Percentiles rank a stretch among this genome's conserved stretches.
Conservation (phyloP, 2,888 invertebrate genomes). For the Magallana nippona region DNA sequence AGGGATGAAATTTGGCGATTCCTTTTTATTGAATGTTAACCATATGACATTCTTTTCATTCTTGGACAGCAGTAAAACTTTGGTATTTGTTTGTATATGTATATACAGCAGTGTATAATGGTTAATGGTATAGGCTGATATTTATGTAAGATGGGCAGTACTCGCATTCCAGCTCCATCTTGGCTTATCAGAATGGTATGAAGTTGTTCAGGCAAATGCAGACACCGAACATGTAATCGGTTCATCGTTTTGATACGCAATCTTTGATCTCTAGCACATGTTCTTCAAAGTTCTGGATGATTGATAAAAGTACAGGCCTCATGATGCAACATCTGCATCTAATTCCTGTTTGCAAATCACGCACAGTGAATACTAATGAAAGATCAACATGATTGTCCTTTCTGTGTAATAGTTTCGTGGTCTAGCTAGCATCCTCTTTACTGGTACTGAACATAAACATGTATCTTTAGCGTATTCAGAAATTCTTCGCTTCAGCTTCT, state of each 20-base stretch:
- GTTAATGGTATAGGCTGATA: constrained; percentile 8
- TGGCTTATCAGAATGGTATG: neutral
- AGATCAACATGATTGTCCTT: constrained; percentile 1
- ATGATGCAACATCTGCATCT: neutral
- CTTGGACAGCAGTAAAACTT: neutral
- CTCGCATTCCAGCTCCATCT: neutral
- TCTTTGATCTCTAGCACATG: constrained; percentile 11
- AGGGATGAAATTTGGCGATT: neutral
- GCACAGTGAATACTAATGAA: neutral
- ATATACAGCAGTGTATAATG: neutral
- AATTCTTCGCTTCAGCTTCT: neutral
- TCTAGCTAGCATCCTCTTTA: neutral
- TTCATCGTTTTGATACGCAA: neutral
- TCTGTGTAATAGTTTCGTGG: neutral
- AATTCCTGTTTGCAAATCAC: constrained; percentile 7
- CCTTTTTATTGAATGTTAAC: neutral
- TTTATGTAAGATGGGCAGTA: constrained; percentile 2
- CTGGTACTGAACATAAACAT: neutral
- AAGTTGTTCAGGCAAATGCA: constrained; percentile 12
- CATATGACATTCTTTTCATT: constrained; percentile 22
- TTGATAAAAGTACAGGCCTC: neutral
- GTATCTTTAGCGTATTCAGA: neutral
- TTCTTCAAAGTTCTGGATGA: constrained; percentile 21
- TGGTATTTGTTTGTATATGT: neutral
- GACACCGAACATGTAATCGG: neutral